Evolutionary conservation across 2,797 vertebrate genomes (phyloP).

Genomic region (Megaceryle alcyon): DNA sequence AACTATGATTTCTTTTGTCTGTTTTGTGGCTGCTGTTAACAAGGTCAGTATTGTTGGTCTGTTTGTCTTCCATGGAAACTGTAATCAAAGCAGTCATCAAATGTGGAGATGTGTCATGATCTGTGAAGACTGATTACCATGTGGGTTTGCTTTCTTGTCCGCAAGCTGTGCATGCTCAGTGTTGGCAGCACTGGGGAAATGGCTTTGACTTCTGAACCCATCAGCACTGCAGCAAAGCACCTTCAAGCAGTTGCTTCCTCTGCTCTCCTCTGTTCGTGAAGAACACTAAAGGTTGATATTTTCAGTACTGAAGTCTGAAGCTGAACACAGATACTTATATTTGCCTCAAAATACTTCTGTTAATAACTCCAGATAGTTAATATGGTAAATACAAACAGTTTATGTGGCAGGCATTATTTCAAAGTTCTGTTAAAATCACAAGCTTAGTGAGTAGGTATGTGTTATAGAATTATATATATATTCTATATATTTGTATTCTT

Average conservation of each 20-base stretch:
- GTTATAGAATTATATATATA: not conserved
- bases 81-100: not conserved
- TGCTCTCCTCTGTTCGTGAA: not conserved
- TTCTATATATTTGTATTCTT: not conserved
- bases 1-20: not conserved
- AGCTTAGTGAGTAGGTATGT: fast-evolving
- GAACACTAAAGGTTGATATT: not conserved
- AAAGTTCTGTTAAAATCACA: not conserved
- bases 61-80: not conserved
- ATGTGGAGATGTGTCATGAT: fast-evolving
- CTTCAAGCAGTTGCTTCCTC: not conserved
- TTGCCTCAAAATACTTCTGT: not conserved
- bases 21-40: not conserved
- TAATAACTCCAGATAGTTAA: not conserved
- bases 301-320: not conserved
- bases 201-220: not conserved
- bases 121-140: fast-evolving
- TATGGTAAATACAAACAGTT: not conserved
- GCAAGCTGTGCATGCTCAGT: fast-evolving
- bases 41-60: not conserved
- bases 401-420: not conserved
- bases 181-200: not conserved
- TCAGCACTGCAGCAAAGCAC: fast-evolving
- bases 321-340: not conserved
- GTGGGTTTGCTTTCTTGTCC: fast-evolving